Percentiles rank a stretch among this genome's conserved stretches.
These are phyloP conservation scores for Diaphora mendica DNA, from an alignment of 2,888 invertebrate genomes.

Conservation along the genomic window DNA sequence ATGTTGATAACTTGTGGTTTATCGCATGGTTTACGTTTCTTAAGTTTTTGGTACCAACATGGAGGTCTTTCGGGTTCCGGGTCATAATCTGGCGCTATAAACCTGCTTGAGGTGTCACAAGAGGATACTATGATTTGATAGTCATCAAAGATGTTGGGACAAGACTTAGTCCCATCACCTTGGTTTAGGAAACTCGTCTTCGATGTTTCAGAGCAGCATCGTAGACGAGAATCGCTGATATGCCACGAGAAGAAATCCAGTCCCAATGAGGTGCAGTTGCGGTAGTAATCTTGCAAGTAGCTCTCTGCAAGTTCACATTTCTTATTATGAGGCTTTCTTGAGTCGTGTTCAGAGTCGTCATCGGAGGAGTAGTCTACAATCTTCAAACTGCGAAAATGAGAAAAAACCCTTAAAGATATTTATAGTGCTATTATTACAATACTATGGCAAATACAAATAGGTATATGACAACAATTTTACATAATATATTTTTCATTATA, in stretches of 20 bases:
- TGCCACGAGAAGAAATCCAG: constrained; percentile 66
- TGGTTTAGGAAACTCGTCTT: constrained; percentile 53
- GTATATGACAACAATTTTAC: no score
- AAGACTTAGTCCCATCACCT: constrained; percentile 64
- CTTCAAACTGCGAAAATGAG: constrained; percentile 59
- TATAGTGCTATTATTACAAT: background rate
- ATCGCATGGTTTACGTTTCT: background rate
- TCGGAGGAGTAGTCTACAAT: constrained; percentile 61
- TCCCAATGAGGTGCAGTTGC: constrained; percentile 65
- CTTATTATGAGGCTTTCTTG: constrained; percentile 15
- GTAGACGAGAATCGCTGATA: constrained; percentile 63
- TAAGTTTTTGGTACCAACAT: constrained; percentile 8
- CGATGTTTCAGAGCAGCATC: constrained; percentile 61
- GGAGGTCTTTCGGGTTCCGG: background rate
- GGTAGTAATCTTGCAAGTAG: constrained; percentile 71
- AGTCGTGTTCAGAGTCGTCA: constrained; percentile 58
- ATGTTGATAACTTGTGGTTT: background rate
- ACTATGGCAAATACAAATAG: background rate
- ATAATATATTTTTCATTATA: no score
- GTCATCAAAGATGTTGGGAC: constrained; percentile 70
- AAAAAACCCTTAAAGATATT: background rate
- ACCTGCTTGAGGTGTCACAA: constrained; percentile 33
- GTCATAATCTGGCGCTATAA: constrained; percentile 1
- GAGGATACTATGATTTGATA: constrained; percentile 61
- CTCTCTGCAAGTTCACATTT: constrained; percentile 72